Evolutionary conservation across 2,888 invertebrate species (phyloP).

Genomic region (Leptopterna dolabrata): DNA sequence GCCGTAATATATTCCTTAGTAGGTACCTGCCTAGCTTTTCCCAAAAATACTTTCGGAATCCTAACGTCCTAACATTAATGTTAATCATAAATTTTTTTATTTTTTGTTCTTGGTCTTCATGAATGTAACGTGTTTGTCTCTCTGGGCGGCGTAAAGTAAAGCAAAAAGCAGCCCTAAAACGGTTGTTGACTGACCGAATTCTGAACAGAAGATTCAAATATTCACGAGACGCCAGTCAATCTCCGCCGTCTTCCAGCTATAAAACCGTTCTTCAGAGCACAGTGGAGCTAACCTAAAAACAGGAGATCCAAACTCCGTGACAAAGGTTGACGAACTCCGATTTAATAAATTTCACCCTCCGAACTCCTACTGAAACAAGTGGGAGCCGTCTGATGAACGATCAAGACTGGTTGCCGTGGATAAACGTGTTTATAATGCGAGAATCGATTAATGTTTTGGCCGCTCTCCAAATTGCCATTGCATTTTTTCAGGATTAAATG

Average conservation of each 20-base stretch:
- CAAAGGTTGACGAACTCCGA: background rate
- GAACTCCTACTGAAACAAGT: background rate
- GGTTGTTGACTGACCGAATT: no score
- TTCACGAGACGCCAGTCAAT: background rate
- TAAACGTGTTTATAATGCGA: background rate
- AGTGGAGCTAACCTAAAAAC: background rate
- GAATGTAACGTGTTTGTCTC: no score
- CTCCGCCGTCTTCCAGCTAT: background rate
- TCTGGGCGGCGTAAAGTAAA: no score
- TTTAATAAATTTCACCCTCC: background rate
- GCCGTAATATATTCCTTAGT: no score
- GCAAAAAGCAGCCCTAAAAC: no score
- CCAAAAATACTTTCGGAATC: no score
- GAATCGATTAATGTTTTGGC: background rate
- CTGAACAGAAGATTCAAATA: no score
- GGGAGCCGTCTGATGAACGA: background rate
- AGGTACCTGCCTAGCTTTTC: no score
- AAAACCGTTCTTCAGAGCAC: background rate
- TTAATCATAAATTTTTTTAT: no score
- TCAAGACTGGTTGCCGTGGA: background rate
- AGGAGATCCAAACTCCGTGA: background rate
- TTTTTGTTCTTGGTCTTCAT: no score
- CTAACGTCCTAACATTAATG: no score
- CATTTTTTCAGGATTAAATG: background rate
- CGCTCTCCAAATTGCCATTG: background rate